A percentile compares a stretch with the other conserved stretches of the same genome.
These are phyloP conservation scores for Labrus mixtus DNA, from an alignment of 2,113 vertebrate genomes.

Conservation along the genomic window DNA sequence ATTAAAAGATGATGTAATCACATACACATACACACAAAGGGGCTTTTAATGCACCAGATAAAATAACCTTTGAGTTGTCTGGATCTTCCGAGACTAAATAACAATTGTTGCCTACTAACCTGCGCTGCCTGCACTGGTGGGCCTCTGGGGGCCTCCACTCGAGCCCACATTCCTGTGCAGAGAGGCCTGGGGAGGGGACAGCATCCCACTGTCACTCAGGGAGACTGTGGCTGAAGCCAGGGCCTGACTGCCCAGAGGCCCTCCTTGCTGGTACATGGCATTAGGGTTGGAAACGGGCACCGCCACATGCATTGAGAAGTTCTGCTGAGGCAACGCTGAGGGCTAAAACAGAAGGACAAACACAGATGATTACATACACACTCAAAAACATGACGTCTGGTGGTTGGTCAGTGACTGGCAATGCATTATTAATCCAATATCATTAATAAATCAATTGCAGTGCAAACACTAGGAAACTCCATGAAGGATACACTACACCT, in stretches of 20 bases:
- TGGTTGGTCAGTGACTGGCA: slow-evolving; percentile 54
- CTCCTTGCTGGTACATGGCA: slow-evolving; percentile 93
- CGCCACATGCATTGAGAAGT: slow-evolving; percentile 98
- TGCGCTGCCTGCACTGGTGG: slow-evolving; percentile 91
- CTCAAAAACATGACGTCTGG: slow-evolving; percentile 50
- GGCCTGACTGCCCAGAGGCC: slow-evolving; percentile 89
- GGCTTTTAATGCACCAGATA: neutral
- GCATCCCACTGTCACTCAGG: slow-evolving; percentile 92
- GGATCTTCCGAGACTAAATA: neutral
- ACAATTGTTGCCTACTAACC: slow-evolving; percentile 76
- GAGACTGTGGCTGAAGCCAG: slow-evolving; percentile 89
- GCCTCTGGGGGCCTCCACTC: slow-evolving; percentile 91
- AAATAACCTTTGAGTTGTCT: too few species aligned
- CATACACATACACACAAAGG: neutral
- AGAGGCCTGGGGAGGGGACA: slow-evolving; percentile 90
- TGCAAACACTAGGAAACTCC: neutral
- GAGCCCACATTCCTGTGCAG: slow-evolving; percentile 93
- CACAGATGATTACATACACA: slow-evolving; percentile 67
- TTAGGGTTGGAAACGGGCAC: slow-evolving; percentile 96
- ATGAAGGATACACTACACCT: slow-evolving; percentile 6
- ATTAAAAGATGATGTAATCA: neutral
- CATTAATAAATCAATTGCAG: slow-evolving; percentile 25
- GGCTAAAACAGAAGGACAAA: slow-evolving; percentile 84
- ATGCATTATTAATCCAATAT: slow-evolving; percentile 17
- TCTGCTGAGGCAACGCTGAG: slow-evolving; percentile 92